A percentile compares a stretch with the other conserved stretches of the same genome.
phyloP scores from a whole-genome alignment of 2,113 vertebrate species.

The Odontesthes bonariensis region DNA sequence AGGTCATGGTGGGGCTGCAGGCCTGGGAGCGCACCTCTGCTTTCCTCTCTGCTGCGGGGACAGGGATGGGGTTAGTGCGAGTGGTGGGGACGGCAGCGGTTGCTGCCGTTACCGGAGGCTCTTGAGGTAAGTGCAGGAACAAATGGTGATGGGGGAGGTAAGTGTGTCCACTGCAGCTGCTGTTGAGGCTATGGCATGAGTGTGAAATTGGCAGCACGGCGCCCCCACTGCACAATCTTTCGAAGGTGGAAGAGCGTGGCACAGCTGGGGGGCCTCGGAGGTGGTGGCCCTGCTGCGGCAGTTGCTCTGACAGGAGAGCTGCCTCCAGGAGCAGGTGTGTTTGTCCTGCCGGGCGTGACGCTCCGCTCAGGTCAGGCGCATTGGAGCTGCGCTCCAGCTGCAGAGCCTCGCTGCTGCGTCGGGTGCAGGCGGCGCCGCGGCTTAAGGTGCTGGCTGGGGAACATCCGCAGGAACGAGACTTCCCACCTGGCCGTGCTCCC shows the following conservation, averaged over 20 bases:
- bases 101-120: slow-evolving; percentile 79
- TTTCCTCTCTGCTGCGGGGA: slow-evolving; percentile 83
- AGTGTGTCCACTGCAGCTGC: slow-evolving; percentile 78
- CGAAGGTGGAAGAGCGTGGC: slow-evolving; percentile 85
- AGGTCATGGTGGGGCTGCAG: slow-evolving; percentile 86
- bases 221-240: slow-evolving; percentile 83
- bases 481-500: slow-evolving; percentile 71
- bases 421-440: slow-evolving; percentile 89
- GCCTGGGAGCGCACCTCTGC: slow-evolving; percentile 90
- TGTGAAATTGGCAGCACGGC: slow-evolving; percentile 71
- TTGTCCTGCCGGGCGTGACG: slow-evolving; percentile 76
- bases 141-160: slow-evolving; percentile 81
- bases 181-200: slow-evolving; percentile 77
- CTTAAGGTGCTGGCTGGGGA: slow-evolving; percentile 92
- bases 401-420: slow-evolving; percentile 88
- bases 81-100: slow-evolving; percentile 32
- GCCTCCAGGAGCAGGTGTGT: slow-evolving; percentile 87
- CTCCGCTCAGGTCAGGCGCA: slow-evolving; percentile 71
- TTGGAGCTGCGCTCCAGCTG: slow-evolving; percentile 82
- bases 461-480: slow-evolving; percentile 88
- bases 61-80: slow-evolving; percentile 40
- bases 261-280: slow-evolving; percentile 63
- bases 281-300: slow-evolving; percentile 56
- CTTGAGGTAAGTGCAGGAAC: slow-evolving; percentile 88
- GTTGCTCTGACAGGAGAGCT: slow-evolving; percentile 83